Conservation (phyloP, 2,113 vertebrate genomes). For the Vireo altiloquus region DNA sequence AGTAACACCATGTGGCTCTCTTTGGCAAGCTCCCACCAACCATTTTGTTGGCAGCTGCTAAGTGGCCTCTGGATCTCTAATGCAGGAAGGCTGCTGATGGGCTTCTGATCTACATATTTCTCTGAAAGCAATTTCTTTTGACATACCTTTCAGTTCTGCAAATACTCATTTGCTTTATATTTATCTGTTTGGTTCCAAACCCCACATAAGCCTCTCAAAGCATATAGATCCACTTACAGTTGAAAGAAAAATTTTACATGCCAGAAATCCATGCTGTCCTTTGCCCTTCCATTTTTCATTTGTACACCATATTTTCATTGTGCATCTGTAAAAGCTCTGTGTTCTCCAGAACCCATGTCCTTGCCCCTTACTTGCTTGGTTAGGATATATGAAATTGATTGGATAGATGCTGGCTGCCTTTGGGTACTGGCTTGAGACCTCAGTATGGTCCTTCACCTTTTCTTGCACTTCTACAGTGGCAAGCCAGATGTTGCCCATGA, state of each 20-base stretch:
- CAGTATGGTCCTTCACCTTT: background rate
- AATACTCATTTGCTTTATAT: background rate
- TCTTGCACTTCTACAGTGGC: background rate
- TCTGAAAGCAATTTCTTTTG: slow-evolving; percentile 45
- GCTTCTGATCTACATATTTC: background rate
- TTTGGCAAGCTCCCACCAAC: background rate
- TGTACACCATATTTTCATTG: background rate
- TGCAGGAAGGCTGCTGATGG: background rate
- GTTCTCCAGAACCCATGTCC: background rate
- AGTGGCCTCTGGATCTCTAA: slow-evolving; percentile 24
- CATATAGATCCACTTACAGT: background rate
- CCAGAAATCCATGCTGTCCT: background rate
- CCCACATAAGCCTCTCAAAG: background rate
- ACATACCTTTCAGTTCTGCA: slow-evolving; percentile 8
- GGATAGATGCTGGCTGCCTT: background rate
- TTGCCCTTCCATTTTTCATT: background rate
- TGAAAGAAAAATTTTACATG: background rate
- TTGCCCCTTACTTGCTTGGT: background rate
- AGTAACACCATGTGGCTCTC: background rate
- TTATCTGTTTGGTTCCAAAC: background rate
- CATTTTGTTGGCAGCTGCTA: slow-evolving; percentile 14
- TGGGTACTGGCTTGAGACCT: background rate
- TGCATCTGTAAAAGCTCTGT: background rate
- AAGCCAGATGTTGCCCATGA: background rate
- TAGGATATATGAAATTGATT: background rate